Evolutionary conservation across 1,140 invertebrate genomes (phyloP), one percentile per base, ranked within the genome.

Genomic region (Atta cephalotes): DNA sequence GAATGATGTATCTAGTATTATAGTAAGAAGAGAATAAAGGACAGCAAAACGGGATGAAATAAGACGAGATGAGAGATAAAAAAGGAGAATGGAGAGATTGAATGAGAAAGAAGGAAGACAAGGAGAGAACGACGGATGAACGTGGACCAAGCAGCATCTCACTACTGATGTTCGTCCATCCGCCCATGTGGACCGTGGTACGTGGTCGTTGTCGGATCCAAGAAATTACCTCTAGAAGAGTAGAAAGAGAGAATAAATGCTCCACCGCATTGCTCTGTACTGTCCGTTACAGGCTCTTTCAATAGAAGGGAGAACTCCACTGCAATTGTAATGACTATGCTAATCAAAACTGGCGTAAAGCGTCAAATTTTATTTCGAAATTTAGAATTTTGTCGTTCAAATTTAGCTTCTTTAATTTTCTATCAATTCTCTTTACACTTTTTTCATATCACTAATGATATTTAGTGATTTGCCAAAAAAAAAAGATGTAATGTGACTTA

Each of bases 161-260:
- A 93, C 92, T 92, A 93, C 93, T 80, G 82, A 28, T 77, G 49
- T 51, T 51, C 90, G 88, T 92, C 86, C 90, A 90, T 91, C 74
- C 92, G 86, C 85, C 80, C 79, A 74, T 85, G 72, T 85, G 88
- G 86, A 63, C 85, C 91, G 91, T 66, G 81, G 78, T 90, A 87
- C 31, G 31, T 31, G 66, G 80, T 76, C 85, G 70, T 66, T 58
- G 60, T 88, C 25, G 16, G 56, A 74, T 84, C 28, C 63, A 63
- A 81, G 62, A 77, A 49, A 84, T 68, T 74, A 56, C 85, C 28
- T 66, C 63, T 12, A 70, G 56, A 35, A 18, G 49, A 53, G 35
- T 16, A 72, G 62, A 82, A 45, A 87, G 63, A 71, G 78, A 70
- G 49, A 31, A 74, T 28, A 49, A 58, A 60, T 58, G 78, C 35